A percentile compares a stretch with the other conserved stretches of the same genome.
phyloP scores from a whole-genome alignment of 2,797 vertebrate genomes.

The Gallinago nigripennis region DNA sequence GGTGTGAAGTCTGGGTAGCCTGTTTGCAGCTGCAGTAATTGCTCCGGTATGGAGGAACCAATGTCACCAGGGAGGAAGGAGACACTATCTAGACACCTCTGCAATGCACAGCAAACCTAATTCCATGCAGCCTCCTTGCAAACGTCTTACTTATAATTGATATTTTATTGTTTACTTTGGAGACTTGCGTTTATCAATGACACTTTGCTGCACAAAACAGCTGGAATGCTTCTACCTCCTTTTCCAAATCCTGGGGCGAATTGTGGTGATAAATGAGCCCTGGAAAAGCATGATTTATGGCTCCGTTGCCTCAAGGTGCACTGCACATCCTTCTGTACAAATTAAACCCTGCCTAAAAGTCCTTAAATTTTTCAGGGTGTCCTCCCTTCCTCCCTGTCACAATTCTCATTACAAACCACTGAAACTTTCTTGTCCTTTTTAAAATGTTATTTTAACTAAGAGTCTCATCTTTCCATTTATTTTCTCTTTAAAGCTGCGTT shows the following conservation, averaged over 20 bases:
- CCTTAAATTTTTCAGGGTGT: constrained; percentile 59
- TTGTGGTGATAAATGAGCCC: constrained; percentile 57
- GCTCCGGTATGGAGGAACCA: neutral
- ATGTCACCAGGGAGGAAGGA: neutral
- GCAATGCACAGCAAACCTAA: neutral
- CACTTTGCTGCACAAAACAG: neutral
- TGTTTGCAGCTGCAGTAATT: neutral
- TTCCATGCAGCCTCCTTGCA: neutral
- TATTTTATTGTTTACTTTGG: constrained; percentile 54
- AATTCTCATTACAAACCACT: constrained; percentile 3
- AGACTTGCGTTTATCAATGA: constrained; percentile 33
- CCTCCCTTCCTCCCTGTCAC: constrained; percentile 35
- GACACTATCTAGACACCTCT: neutral
- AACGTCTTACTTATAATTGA: neutral
- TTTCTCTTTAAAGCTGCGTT: neutral
- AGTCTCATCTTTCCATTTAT: neutral
- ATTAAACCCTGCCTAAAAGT: constrained; percentile 55
- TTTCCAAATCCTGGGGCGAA: neutral
- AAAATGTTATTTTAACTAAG: constrained; percentile 40
- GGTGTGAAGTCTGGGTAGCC: neutral
- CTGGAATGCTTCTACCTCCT: constrained; percentile 35
- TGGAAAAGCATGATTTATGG: constrained; percentile 59
- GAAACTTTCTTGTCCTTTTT: neutral
- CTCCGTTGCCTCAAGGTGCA: constrained; percentile 26
- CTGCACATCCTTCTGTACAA: constrained; percentile 31